Conservation (phyloP, 1,140 invertebrate genomes). For the Melipona quadrifasciata region DNA sequence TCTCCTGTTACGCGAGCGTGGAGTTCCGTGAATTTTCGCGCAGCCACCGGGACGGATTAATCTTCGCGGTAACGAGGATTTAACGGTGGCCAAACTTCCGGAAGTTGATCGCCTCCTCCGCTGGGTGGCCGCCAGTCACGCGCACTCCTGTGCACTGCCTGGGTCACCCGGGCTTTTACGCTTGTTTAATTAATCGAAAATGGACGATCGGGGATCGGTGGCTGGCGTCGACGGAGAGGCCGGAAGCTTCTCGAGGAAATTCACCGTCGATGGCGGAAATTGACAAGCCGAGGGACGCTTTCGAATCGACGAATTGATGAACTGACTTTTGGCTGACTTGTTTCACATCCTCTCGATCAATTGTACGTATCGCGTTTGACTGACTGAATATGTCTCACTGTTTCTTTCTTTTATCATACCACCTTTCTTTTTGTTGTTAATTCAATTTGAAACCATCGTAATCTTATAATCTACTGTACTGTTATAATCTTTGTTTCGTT, state of each 20-base stretch:
- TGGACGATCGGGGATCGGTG: background rate
- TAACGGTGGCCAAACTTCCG: constrained; percentile 56
- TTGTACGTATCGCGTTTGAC: too few relatives aligned
- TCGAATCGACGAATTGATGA: background rate
- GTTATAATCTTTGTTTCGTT: too few relatives aligned
- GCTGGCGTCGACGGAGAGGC: background rate
- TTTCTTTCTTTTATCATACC: too few relatives aligned
- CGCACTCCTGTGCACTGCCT: constrained; percentile 2
- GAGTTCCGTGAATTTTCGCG: constrained; percentile 25
- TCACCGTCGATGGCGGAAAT: constrained; percentile 10
- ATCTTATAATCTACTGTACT: too few relatives aligned
- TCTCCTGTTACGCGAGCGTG: constrained; percentile 25
- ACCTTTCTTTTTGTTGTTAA: too few relatives aligned
- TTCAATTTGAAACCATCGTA: too few relatives aligned
- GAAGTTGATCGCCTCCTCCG: constrained; percentile 49
- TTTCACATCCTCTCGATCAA: background rate
- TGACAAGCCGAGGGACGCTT: background rate
- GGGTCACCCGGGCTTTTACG: constrained; percentile 28
- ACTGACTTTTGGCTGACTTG: background rate
- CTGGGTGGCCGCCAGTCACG: constrained; percentile 43
- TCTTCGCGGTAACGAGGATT: constrained; percentile 63
- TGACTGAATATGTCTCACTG: background rate
- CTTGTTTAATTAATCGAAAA: constrained; percentile 57
- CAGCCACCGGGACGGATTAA: constrained; percentile 52
- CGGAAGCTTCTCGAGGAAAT: background rate